Percentiles rank a stretch among this genome's conserved stretches.
phyloP scores from a whole-genome alignment of 2,113 vertebrate species.

The Struthio camelus region DNA sequence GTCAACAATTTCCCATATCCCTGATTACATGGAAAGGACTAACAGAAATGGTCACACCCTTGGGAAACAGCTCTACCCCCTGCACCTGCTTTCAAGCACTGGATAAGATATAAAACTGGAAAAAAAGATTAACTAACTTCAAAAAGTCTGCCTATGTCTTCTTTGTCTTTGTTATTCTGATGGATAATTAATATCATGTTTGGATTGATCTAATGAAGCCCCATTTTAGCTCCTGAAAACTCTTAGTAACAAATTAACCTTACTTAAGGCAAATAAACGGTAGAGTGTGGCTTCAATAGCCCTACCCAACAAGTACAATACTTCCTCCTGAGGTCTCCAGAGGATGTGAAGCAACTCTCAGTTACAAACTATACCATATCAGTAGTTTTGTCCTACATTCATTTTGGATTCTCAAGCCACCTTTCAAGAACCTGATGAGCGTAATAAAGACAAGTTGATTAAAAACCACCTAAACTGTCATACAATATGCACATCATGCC shows the following conservation, averaged over 20 bases:
- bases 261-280: neutral
- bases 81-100: neutral
- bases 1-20: neutral
- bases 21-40: no score
- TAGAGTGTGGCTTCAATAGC: neutral
- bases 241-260: neutral
- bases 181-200: neutral
- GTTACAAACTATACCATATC: fast-evolving
- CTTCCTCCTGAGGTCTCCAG: neutral
- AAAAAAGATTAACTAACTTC: neutral
- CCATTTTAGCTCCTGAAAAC: neutral
- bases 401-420: neutral
- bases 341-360: neutral
- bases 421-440: neutral
- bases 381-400: neutral
- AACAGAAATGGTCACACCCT: no score
- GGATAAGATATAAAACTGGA: neutral
- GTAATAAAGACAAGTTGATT: neutral
- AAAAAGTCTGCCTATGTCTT: neutral
- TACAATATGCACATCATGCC: neutral
- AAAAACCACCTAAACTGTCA: neutral
- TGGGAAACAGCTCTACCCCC: neutral
- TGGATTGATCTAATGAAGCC: neutral
- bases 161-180: neutral
- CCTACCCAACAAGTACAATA: neutral